Evolutionary conservation across 2,888 invertebrate species (phyloP), one percentile per base, ranked within the genome.

Genomic region (Dastarcus helophoroides): DNA sequence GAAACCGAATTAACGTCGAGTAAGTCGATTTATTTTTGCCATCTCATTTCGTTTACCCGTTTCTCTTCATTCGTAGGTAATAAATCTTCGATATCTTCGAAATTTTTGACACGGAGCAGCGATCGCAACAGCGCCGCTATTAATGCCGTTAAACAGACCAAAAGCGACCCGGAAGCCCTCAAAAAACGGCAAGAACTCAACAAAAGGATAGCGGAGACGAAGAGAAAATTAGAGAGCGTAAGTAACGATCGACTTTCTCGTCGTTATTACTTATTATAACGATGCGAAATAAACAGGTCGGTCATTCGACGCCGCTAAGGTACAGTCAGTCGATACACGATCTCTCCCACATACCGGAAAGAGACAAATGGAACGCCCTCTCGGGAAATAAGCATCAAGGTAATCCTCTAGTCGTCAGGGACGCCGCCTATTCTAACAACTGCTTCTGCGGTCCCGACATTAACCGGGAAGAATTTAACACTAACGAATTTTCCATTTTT

Each of bases 321-420:
- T 75, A 80, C 46, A 88, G 86, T 56, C 86, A 88, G 56, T 88
- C 86, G 36, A 86, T 85, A 37, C 80, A 80, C 41, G 89, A 89
- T 54, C 67, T 89, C 14, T 85, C 83, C 42, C 77, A 82, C 53
- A 71, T 67, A 34, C 69, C 71, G 5, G 70, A 71, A 47, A 65
- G 63, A 39, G 65, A 67, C 41, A 56, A 58, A 42, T 50, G 59
- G 51, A 44, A 39, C 25, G 40, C 47, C 17, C 46, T 45, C 33
- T 40, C 40, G 48, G 49, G 49, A 48, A 50, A 46, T 45, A 14
- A 43, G 42, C 35, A 44, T 43, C 29, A 37, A 32, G 31, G 27
- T 31, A 32, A 35, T 23, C 32, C 26, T 10, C 15, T 33, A 26
- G 23, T 14, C 10, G 21, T 34, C 8, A 24, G 32, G 28, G 30